Base-by-base conservation (phyloP, 2,888 invertebrate genomes). In the Gisinianus flammeolus region DNA sequence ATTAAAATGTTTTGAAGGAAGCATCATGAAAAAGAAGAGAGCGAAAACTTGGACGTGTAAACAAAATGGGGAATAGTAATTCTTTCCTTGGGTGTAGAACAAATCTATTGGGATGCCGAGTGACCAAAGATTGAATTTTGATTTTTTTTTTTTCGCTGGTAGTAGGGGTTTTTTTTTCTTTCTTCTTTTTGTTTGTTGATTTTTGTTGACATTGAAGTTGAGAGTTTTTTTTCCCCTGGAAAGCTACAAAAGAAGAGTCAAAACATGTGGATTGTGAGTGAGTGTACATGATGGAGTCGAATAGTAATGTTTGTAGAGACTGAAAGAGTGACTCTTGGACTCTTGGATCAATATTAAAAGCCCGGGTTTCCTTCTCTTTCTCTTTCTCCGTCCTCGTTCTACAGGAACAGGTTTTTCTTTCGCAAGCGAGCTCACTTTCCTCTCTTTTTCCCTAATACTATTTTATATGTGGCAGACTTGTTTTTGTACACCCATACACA, bases 331-430 rank as follows among this genome's bases (percentile, higher is more conserved):
- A 71, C 56, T 71, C 58, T 71, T 71, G 71, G 58, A 52, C 71
- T 26, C 58, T 56, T 71, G 71, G 71, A 71, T 71, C 71, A 71
- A 71, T 71, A 71, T 71, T 71, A 71, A 71, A 71, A 71, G 71
- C 71, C 58, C 31, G 71, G 31, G 58, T 56, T 71, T 71, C 56
- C 67, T 44, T 64, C 19, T 5, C 28, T 24, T 24, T 68, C 68
- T 24, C 64, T 64, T 64, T 44, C 19, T 19, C 44, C 44, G 16
- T 44, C 19, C 44, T 44, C 44, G 10, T n/a, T 24, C 4, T 12
- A 56, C 62, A 24, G 6, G 26, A 26, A 62, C 28, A 26, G 28
- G 62, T 62, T 28, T 26, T 62, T 26, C 26, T 62, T 62, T 62
- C 26, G 26, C 62, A 62, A 5, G 2, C 4, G 26, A 62, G 28